Base-by-base conservation (phyloP, 2,113 vertebrate species). In the Verasper variegatus region DNA sequence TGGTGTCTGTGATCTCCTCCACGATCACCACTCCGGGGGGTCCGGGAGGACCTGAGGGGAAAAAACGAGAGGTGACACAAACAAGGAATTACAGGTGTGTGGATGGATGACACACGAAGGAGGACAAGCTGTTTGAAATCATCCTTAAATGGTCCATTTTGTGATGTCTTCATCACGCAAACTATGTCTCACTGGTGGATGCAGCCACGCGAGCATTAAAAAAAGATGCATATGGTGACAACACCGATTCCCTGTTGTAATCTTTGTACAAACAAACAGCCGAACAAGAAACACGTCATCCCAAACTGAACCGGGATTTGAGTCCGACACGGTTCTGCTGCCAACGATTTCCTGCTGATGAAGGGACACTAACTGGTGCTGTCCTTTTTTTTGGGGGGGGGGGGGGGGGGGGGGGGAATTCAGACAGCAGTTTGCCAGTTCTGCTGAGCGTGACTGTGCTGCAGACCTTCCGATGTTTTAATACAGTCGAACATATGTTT, bases 21-120 rank as follows among this genome's bases (percentile, higher is more conserved):
- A 99, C 97, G 40, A 99, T 99, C 80, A 98, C 97, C 78, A 99
- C 93, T 68, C 98, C 97, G 35, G 98, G 98, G n/a, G 98, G 94
- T 40, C 98, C 97, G 7, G 98, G 98, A 73, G 98, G 97, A 85
- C 98, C 98, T 99, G 51, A 40, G 52, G 60, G 24, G 23, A 24
- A 31, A 51, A 77, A 18, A 12, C 60, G 60, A 55, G 24, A 72
- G 23, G 35, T 78, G 7, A 68, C 8, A 55, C 2, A 11, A 27
- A 14, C 14, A 77, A 54, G 24, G 55, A 82, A 88, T 76, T 31
- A 77, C 63, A 77, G 21, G 47, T 60, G n/a, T 77, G 40, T 77
- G 40, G 71, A 70, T 6, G 31, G 64, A 24, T 69, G 5, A 21
- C 10, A 17, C 35, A 45, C 14, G 56, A 7, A 5, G 51, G 51